Percentiles rank a stretch among this genome's conserved stretches.
phyloP scores from a whole-genome alignment of 2,113 vertebrate species.

The Leucopsar rothschildi region DNA sequence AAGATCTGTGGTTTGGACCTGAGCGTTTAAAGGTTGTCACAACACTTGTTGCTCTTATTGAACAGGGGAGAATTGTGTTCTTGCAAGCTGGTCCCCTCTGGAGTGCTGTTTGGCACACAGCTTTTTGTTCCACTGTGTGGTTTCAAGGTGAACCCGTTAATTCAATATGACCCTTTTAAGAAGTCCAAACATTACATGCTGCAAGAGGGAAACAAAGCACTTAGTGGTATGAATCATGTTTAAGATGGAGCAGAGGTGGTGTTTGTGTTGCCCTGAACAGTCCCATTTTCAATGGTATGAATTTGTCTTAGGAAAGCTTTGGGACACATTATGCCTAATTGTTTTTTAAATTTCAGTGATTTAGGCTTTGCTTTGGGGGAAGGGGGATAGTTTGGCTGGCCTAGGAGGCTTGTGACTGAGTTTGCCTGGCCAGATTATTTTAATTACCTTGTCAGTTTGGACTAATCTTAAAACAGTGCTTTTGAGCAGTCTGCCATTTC shows the following conservation, averaged over 20 bases:
- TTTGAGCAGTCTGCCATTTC: not conserved
- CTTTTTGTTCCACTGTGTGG: not conserved
- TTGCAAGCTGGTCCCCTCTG: not conserved
- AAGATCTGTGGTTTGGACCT: not conserved
- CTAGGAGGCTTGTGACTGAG: not conserved
- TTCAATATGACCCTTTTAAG: constrained; percentile 38
- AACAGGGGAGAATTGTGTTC: not conserved
- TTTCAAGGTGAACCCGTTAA: constrained; percentile 30
- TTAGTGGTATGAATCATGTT: constrained; percentile 20
- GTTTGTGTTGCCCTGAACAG: not conserved
- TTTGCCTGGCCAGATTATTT: not conserved
- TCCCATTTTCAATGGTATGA: not conserved
- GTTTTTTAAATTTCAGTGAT: not conserved
- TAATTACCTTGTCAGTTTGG: not conserved
- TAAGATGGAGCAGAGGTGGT: not conserved
- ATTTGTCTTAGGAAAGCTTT: not conserved
- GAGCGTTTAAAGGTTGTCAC: not conserved
- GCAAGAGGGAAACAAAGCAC: constrained; percentile 7
- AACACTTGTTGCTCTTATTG: not conserved
- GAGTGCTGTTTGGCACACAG: not conserved
- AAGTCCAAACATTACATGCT: not conserved
- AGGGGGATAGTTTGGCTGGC: not conserved
- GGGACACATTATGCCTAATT: not conserved
- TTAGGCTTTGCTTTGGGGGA: not conserved
- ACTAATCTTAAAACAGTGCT: not conserved